These are phyloP conservation scores for Adineta ricciae DNA, from an alignment of 2,888 invertebrate species.

Conservation along the genomic window DNA sequence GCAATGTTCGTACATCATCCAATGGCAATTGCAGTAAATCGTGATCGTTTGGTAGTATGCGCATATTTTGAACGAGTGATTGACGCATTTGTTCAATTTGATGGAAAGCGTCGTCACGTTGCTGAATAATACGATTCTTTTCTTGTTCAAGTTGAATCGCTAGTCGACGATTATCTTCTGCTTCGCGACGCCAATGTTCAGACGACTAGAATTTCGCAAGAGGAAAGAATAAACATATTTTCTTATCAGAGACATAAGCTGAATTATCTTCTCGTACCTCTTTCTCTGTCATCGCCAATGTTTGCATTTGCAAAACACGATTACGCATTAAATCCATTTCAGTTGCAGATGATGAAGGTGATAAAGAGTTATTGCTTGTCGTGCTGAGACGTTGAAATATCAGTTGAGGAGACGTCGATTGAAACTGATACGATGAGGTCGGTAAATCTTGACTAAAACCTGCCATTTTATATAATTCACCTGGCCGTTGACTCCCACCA, in stretches of 20 bases:
- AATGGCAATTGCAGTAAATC: neutral
- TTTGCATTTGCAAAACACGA: slow-evolving; percentile 20
- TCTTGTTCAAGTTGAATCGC: slow-evolving; percentile 11
- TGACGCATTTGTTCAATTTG: slow-evolving; percentile 18
- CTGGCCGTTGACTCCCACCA: neutral
- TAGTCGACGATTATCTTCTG: slow-evolving; percentile 14
- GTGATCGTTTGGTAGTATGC: neutral
- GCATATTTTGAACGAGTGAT: neutral
- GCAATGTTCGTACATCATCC: neutral
- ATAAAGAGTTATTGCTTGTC: neutral
- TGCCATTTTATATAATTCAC: neutral
- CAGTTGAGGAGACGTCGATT: slow-evolving; percentile 2
- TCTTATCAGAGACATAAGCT: neutral
- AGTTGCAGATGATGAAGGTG: neutral
- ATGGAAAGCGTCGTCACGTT: slow-evolving; percentile 18
- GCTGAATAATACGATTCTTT: neutral
- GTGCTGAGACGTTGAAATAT: neutral
- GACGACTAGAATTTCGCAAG: neutral
- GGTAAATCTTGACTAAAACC: slow-evolving; percentile 17
- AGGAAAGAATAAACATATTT: neutral
- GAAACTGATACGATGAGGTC: neutral
- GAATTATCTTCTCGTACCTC: neutral
- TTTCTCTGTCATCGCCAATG: neutral
- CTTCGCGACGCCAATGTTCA: slow-evolving; percentile 14
- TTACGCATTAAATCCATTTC: neutral